Evolutionary conservation across 2,888 invertebrate genomes (phyloP).

Genomic region (Lasioglossum marginatum): DNA sequence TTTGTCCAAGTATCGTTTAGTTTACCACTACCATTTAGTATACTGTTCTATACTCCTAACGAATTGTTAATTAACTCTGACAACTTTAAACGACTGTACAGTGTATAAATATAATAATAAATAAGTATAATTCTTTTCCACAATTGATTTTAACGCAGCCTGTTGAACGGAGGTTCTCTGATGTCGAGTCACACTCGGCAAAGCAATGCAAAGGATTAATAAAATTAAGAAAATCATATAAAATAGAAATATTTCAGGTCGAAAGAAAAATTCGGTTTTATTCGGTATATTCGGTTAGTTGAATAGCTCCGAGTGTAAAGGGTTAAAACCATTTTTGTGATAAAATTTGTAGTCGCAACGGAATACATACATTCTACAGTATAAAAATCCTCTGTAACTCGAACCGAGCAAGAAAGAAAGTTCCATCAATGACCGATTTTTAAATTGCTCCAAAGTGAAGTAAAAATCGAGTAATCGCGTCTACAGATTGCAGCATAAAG

Average conservation of each 20-base stretch:
- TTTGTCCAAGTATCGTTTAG: background rate
- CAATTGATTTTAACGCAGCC: too few species aligned
- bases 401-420: background rate
- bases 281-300: too few species aligned
- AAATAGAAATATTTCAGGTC: too few species aligned
- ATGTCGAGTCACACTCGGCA: too few species aligned
- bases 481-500: background rate
- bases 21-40: background rate
- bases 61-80: background rate
- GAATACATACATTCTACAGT: background rate
- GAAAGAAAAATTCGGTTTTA: too few species aligned
- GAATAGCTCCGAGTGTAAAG: too few species aligned
- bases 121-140: too few species aligned
- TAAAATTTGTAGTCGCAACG: background rate
- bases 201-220: too few species aligned
- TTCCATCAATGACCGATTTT: background rate
- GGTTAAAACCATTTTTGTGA: background rate
- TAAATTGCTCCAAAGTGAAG: background rate
- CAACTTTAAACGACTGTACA: background rate
- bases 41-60: background rate
- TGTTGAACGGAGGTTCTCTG: too few species aligned
- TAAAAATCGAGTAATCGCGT: conserved; percentile 1
- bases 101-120: too few species aligned
- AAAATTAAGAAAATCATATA: too few species aligned
- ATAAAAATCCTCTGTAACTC: background rate